Evolutionary conservation across 2,797 vertebrate genomes (phyloP), one percentile per base, ranked within the genome.

Genomic region (Botia almorhae): DNA sequence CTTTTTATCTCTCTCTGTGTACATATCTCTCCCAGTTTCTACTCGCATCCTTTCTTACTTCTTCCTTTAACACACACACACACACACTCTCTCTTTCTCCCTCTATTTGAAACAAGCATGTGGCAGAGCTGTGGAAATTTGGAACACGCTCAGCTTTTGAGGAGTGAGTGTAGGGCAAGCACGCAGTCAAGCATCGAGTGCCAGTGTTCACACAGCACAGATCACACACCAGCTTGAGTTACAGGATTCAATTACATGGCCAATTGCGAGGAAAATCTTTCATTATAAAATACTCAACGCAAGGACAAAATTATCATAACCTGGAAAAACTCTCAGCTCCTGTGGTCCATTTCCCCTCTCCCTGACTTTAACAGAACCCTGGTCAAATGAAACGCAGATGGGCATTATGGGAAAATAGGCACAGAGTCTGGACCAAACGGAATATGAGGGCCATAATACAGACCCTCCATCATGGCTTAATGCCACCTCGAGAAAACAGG

Each of bases 161-260:
- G 74, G 53, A 87, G 82, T 43, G 50, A 14, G 82, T 33, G 33
- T 33, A 33, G 33, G 33, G 33, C 33, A 33, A 33, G 33, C 33
- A 33, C 3, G 33, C 33, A 33, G 33, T 26, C 23, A 26, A 26
- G 23, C 23, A 26, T 26, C 23, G 81, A 86, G 83, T 61, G 83
- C 80, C 85, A 69, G 48, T 69, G 36, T 74, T 82, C 83, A 56
- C 82, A 68, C 85, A 84, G 50, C 71, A 43, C 58, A 77, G 50
- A 51, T 82, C 58, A 19, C 56, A 70, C 77, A 78, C 68, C 84
- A 81, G 81, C 86, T 83, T 83, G 83, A 78, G 81, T 87, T 82
- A 87, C 69, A 76, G 82, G 61, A 85, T 88, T 85, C 83, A 87
- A 88, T 87, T 88, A 83, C 76, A 83, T 84, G 85, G 81, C 87